Evolutionary conservation across 2,113 vertebrate species (phyloP), one percentile per base, ranked within the genome.

Genomic region (Grantiella picta): DNA sequence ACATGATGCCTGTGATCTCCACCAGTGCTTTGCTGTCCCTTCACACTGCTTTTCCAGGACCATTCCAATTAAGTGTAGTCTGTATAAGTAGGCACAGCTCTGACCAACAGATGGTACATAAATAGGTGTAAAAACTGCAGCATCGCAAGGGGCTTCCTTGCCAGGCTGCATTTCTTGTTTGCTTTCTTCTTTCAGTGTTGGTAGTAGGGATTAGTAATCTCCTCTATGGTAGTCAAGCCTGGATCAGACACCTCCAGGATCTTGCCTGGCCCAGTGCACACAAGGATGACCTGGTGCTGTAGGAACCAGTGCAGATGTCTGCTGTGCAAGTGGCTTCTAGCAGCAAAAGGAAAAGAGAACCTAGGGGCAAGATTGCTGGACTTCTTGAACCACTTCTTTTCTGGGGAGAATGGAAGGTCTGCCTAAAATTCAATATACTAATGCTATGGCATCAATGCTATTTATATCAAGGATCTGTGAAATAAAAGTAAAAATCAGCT

Each of bases 201-300:
- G 33, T 21, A 33, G 63, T 8, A 52, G 40, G 40, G 54, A 47
- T 85, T 35, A 64, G 7, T 66, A 44, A 35, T 36, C 53, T 60
- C 42, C 22, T 59, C 4, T 18, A 0, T 25, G 35, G 27, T 8
- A 12, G 3, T 40, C 0, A 1, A 53, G 24, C 47, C 61, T 75
- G 81, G 12, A 53, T n/a, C 75, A 61, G 56, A 50, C 15, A 35
- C 21, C 65, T 75, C 16, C 33, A 49, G 49, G 52, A 35, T 47
- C 50, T 68, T 54, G 14, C 52, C 33, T 31, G 11, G 16, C 45
- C 50, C 33, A 38, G 76, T 63, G 50, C 47, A 27, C 54, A 29
- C 21, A n/a, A 15, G 35, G 57, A 40, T 57, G 60, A 20, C 24
- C 16, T 20, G 35, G 45, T 16, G 10, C 57, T 40, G 20, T 7